Evolutionary conservation across 2,113 vertebrate species (phyloP).

Genomic region (Notarius quadriscutis): DNA sequence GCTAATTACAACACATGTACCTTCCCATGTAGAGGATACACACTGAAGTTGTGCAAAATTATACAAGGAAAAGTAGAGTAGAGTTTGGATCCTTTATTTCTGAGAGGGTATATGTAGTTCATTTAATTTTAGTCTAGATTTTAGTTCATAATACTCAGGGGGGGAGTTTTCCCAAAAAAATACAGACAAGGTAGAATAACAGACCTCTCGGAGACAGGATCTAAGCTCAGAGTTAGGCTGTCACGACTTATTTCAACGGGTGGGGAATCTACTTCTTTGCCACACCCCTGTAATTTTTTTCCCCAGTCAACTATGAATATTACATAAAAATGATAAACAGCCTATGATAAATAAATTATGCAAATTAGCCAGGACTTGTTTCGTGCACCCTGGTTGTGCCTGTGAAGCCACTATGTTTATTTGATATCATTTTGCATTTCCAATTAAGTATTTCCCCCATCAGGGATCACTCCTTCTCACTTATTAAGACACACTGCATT

Average conservation of each 20-base stretch:
- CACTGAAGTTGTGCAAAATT: background rate
- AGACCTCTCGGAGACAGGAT: background rate
- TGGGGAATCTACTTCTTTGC: background rate
- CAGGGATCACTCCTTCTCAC: background rate
- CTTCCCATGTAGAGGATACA: background rate
- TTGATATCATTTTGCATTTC: background rate
- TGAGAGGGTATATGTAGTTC: background rate
- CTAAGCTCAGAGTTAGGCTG: background rate
- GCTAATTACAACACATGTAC: background rate
- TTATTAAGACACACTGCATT: background rate
- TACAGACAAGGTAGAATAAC: too few species aligned
- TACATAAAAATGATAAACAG: background rate
- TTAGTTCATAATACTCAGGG: background rate
- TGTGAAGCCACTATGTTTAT: background rate
- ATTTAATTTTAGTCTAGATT: background rate
- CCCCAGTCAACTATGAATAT: background rate
- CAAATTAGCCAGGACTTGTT: background rate
- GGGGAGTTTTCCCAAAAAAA: background rate
- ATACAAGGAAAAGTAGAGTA: background rate
- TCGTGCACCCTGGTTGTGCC: too few species aligned
- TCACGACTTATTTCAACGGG: background rate
- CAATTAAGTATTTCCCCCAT: background rate
- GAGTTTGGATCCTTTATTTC: background rate
- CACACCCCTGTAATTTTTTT: background rate
- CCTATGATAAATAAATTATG: background rate